Evolutionary conservation across 1,140 invertebrate genomes (phyloP).

Genomic region (Eurosta solidaginis): DNA sequence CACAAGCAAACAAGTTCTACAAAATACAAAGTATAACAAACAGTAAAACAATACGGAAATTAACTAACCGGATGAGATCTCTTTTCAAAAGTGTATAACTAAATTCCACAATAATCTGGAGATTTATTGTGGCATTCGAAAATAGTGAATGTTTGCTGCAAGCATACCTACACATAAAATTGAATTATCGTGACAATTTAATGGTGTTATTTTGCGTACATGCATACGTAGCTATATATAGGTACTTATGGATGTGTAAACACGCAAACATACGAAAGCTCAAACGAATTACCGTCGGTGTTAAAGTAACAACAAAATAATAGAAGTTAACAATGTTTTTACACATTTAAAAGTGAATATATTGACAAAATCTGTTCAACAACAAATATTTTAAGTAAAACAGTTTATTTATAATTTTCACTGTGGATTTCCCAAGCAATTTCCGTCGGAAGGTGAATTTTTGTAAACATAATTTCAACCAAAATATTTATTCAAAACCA

Average conservation of each 20-base stretch:
- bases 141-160: neutral
- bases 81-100: constrained; percentile 24
- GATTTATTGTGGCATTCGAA: neutral
- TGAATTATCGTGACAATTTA: neutral
- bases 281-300: neutral
- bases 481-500: neutral
- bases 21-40: constrained; percentile 17
- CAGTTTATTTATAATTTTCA: constrained; percentile 36
- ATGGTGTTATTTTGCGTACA: neutral
- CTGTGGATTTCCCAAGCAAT: constrained; percentile 59
- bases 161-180: neutral
- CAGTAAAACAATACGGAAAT: constrained; percentile 31
- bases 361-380: too few species aligned
- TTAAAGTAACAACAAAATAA: neutral
- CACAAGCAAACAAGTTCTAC: neutral
- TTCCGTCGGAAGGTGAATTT: constrained; percentile 53
- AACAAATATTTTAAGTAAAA: neutral
- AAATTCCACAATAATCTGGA: constrained; percentile 4
- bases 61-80: constrained; percentile 28
- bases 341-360: neutral
- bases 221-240: too few species aligned
- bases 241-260: too few species aligned
- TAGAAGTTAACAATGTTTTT: neutral
- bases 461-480: neutral
- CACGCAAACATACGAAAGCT: neutral